Evolutionary conservation across 2,113 vertebrate genomes (phyloP).

Genomic region (Muntiacus muntjak): DNA sequence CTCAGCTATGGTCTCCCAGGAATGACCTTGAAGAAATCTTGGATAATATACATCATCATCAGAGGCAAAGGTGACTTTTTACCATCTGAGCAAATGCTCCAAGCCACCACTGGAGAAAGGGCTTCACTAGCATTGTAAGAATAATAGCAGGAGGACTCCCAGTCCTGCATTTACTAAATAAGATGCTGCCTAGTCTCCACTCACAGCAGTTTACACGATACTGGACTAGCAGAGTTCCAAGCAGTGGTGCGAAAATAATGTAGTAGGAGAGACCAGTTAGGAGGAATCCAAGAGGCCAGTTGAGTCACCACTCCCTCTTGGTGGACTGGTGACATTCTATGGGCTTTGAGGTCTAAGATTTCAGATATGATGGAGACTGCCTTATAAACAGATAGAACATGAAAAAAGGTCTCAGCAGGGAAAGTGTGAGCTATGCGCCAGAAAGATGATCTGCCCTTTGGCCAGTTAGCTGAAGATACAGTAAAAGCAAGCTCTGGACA

Average conservation of each 20-base stretch:
- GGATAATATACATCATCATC: neutral
- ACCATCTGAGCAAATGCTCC: neutral
- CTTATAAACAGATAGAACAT: neutral
- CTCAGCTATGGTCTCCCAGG: neutral
- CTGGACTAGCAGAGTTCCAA: neutral
- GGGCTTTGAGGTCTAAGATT: neutral
- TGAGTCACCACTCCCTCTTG: neutral
- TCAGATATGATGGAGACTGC: neutral
- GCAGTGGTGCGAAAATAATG: neutral
- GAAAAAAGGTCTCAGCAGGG: neutral
- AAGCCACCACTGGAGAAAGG: neutral
- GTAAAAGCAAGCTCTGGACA: neutral
- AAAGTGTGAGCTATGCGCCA: neutral
- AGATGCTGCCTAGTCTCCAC: neutral
- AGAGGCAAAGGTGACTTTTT: neutral
- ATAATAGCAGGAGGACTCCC: neutral
- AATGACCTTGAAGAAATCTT: neutral
- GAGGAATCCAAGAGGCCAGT: neutral
- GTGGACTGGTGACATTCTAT: neutral
- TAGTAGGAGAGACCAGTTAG: neutral
- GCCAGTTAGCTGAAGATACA: neutral
- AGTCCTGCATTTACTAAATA: fast-evolving
- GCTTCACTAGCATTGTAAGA: neutral
- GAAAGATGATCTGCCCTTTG: neutral
- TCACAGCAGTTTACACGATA: neutral